Evolutionary conservation across 2,113 vertebrate genomes (phyloP), one percentile per base, ranked within the genome.

Genomic region (Condylura cristata): DNA sequence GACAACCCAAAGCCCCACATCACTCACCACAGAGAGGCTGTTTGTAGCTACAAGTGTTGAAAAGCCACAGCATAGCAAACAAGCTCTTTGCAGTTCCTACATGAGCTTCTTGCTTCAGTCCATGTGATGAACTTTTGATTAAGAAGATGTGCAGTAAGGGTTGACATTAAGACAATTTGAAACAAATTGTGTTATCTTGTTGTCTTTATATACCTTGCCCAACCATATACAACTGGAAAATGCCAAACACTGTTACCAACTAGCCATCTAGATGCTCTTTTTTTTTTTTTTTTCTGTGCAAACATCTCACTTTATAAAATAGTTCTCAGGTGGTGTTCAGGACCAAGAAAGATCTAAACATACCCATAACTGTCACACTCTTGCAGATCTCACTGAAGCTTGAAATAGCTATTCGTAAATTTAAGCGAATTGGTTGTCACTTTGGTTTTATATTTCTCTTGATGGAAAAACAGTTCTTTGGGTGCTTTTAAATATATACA

Each of bases 21-120:
- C 56, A 2, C 0, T 90, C 30, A 85, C 92, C 95, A 86, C 86
- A 89, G 58, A 78, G 41, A 93, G 48, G 72, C 53, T 78, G 18
- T 75, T 92, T 66, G n/a, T 39, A 83, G 70, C 37, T 22, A 32
- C 37, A 1, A 1, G 30, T 22, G 46, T 1, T 30, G 65, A 48
- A 22, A 89, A 90, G n/a, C 63, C 34, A 26, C 83, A 93, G 39
- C 26, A 8, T 48, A 51, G 34, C 34, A 53, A n/a, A 30, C 71
- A 63, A 76, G 1, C 17, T 76, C 22, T 24, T 28, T 51, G 63
- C 5, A 37, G 22, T 32, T 46, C 0, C 58, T 61, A 65, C 7
- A 22, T 58, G 86, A 90, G 86, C 30, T n/a, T 53, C 30, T 48
- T 80, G 60, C 32, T 37, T 6, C 24, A 18, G 65, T 39, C 34